A percentile compares a stretch with the other conserved stretches of the same genome.
These are phyloP conservation scores for Plebejus argus DNA, from an alignment of 2,888 invertebrate species.

Conservation along the genomic window DNA sequence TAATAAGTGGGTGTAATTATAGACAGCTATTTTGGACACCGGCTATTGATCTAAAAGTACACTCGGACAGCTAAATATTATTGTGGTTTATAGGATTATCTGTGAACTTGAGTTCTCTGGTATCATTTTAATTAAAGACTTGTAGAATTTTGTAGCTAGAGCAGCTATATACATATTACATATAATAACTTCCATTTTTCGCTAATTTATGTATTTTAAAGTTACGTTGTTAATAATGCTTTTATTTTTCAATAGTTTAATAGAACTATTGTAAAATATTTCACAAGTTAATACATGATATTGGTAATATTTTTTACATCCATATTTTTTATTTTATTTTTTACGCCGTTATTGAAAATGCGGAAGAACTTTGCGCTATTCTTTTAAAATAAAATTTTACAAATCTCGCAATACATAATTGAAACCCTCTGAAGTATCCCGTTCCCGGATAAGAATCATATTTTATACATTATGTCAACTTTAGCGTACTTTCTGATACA, in stretches of 20 bases:
- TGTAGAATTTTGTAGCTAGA: too few species aligned
- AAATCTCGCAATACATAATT: background rate
- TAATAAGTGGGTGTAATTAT: background rate
- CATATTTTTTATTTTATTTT: background rate
- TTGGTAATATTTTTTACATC: background rate
- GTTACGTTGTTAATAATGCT: too few species aligned
- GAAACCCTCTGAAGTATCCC: background rate
- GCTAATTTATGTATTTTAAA: too few species aligned
- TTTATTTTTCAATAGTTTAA: too few species aligned
- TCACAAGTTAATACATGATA: too few species aligned
- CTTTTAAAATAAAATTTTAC: background rate
- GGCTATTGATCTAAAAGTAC: constrained; percentile 15
- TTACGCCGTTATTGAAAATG: background rate
- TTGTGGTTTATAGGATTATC: background rate
- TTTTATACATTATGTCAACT: background rate
- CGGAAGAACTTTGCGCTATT: background rate
- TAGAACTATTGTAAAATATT: too few species aligned
- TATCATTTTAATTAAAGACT: background rate
- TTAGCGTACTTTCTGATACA: background rate
- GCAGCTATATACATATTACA: too few species aligned
- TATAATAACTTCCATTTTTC: too few species aligned
- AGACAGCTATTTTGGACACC: constrained; percentile 1
- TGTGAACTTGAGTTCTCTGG: background rate
- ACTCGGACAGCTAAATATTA: background rate
- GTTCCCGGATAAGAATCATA: background rate